phyloP scores from a whole-genome alignment of 2,113 vertebrate genomes.

The Petrocephalus zakoni region DNA sequence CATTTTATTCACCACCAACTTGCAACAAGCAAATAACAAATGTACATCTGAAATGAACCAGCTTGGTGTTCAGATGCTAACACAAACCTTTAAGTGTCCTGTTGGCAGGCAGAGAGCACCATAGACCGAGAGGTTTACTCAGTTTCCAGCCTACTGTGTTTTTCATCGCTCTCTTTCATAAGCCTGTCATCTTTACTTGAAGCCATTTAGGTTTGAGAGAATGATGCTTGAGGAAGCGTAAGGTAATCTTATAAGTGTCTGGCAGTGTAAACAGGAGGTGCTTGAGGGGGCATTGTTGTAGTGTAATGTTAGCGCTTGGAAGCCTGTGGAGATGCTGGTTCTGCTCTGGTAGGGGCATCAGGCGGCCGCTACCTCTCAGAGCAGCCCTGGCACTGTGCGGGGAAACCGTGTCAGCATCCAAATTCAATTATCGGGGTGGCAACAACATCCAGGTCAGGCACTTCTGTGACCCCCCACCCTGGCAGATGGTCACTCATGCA shows the following conservation, averaged over 20 bases:
- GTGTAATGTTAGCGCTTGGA: slow-evolving; percentile 63
- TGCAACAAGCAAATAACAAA: background rate
- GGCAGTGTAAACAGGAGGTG: slow-evolving; percentile 64
- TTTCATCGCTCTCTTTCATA: slow-evolving; percentile 41
- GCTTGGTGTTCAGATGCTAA: background rate
- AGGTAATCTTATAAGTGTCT: slow-evolving; percentile 68
- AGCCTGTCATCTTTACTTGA: slow-evolving; percentile 29
- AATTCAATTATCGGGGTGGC: slow-evolving; percentile 53
- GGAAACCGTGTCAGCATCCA: slow-evolving; percentile 55
- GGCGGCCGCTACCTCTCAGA: slow-evolving; percentile 55
- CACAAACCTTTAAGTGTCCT: background rate
- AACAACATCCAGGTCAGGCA: slow-evolving; percentile 30
- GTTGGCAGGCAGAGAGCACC: slow-evolving; percentile 18
- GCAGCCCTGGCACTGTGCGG: slow-evolving; percentile 46
- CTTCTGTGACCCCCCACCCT: slow-evolving; percentile 44
- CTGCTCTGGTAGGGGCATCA: slow-evolving; percentile 32
- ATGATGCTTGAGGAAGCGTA: slow-evolving; percentile 54
- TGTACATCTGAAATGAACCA: background rate
- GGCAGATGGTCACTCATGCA: slow-evolving; percentile 61
- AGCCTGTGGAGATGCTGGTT: slow-evolving; percentile 50
- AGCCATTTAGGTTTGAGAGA: slow-evolving; percentile 36
- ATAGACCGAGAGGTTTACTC: slow-evolving; percentile 30
- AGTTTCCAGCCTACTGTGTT: slow-evolving; percentile 34
- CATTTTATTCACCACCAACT: background rate
- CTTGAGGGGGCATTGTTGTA: slow-evolving; percentile 66